Base-by-base conservation (phyloP, 2,113 vertebrate genomes). In the Otolemur garnettii region DNA sequence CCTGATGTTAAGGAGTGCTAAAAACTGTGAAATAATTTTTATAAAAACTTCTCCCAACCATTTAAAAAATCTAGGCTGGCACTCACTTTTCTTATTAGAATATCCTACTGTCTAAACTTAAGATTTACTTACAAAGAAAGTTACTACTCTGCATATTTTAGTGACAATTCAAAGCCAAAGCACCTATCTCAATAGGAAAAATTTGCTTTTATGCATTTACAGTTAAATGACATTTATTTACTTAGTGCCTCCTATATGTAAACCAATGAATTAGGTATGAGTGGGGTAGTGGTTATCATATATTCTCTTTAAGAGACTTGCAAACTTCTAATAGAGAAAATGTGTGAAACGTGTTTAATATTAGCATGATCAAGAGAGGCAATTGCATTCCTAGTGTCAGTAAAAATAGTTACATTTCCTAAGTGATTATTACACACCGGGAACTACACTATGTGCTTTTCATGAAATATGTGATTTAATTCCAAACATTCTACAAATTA, bases 11-110 rank as follows among this genome's bases (percentile, higher is more conserved):
- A 50, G 45, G 33, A 86, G 8, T 53, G 42, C 19, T 86, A 69
- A 38, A 42, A 75, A 81, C 11, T 59, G 17, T 94, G 50, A 94
- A 89, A 95, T 90, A 13, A 80, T 87, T 96, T 91, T 50, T 87
- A 93, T 9, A 90, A 92, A 96, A 92, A 92, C 10, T 59, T 68
- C 30, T 64, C n/a, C 30, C 9, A 66, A 90, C 33, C 60, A 89
- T 83, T 92, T 85, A 81, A 72, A 90, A 94, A 87, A 59, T 33
- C 30, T 38, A 91, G 38, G 38, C 7, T 81, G 26, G 28, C 17
- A 60, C 11, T 72, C 17, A 38, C 24, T 86, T 79, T 91, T 71
- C 38, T 92, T 10, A 89, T 24, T 28, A 50, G 22, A 94, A 42
- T 75, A 62, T 6, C 17, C 35, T 81, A 89, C 10, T 94, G 87